A percentile compares a stretch with the other conserved stretches of the same genome.
phyloP scores from a whole-genome alignment of 2,797 vertebrate species.

The Streptopelia turtur region DNA sequence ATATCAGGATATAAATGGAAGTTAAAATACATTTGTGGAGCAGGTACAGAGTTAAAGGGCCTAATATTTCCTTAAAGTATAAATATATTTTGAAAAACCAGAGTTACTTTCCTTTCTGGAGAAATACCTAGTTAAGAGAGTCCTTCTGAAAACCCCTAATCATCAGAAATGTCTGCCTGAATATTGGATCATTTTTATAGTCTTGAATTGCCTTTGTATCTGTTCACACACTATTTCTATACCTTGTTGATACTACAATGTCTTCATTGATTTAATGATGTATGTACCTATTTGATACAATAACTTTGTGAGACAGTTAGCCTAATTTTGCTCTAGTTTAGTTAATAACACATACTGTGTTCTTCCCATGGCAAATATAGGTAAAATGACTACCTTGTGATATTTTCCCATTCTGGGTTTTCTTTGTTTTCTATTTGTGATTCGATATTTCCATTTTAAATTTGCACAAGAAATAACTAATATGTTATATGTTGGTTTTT shows the following conservation, averaged over 20 bases:
- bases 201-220: neutral
- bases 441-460: neutral
- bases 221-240: neutral
- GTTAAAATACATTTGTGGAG: neutral
- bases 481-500: neutral
- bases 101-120: neutral
- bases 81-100: neutral
- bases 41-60: neutral
- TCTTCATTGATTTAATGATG: neutral
- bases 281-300: neutral
- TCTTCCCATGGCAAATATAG: neutral
- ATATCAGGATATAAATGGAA: neutral
- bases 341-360: neutral
- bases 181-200: neutral
- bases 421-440: neutral
- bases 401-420: neutral
- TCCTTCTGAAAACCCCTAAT: neutral
- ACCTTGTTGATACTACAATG: neutral
- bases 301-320: neutral
- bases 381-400: neutral
- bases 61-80: neutral
- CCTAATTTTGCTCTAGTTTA: neutral
- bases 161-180: neutral
- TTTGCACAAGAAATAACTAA: neutral
- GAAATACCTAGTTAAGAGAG: neutral